These are phyloP conservation scores for Amphilophus citrinellus DNA, from an alignment of 2,113 vertebrate genomes.

Conservation along the genomic window DNA sequence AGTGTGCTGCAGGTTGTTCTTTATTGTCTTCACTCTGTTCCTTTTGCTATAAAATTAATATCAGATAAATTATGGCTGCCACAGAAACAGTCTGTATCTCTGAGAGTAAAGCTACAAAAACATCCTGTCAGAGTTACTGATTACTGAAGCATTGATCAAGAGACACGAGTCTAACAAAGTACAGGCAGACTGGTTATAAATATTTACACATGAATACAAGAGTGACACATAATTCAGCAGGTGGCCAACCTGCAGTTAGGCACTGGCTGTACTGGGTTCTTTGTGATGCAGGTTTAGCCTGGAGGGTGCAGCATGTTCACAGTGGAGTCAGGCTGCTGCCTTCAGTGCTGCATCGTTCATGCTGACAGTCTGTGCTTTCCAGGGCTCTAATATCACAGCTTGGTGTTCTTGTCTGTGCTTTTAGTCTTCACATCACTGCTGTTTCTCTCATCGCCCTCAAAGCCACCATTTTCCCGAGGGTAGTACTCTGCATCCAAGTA, in stretches of 20 bases:
- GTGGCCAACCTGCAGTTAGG: background rate
- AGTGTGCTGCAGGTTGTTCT: background rate
- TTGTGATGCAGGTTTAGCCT: conserved; percentile 26
- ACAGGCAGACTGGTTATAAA: background rate
- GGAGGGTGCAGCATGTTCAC: conserved; percentile 36
- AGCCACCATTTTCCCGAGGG: conserved; percentile 79
- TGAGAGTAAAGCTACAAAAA: background rate
- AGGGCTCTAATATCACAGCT: conserved; percentile 54
- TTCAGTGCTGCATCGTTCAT: background rate
- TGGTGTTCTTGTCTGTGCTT: conserved; percentile 26
- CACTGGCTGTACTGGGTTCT: background rate
- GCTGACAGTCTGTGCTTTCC: background rate
- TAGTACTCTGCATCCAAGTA: conserved; percentile 33
- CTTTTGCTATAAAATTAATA: background rate
- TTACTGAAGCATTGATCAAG: background rate
- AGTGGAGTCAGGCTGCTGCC: background rate
- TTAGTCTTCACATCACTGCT: conserved; percentile 36
- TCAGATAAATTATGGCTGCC: background rate
- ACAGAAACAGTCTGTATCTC: background rate
- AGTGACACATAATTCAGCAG: background rate
- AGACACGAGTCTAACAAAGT: background rate
- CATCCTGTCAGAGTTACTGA: background rate
- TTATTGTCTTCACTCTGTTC: background rate
- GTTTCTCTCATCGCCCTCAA: conserved; percentile 73
- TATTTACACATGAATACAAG: conserved; percentile 34